Evolutionary conservation across 2,797 vertebrate genomes (phyloP), one percentile per base, ranked within the genome.

Genomic region (Pipistrellus pygmaeus): DNA sequence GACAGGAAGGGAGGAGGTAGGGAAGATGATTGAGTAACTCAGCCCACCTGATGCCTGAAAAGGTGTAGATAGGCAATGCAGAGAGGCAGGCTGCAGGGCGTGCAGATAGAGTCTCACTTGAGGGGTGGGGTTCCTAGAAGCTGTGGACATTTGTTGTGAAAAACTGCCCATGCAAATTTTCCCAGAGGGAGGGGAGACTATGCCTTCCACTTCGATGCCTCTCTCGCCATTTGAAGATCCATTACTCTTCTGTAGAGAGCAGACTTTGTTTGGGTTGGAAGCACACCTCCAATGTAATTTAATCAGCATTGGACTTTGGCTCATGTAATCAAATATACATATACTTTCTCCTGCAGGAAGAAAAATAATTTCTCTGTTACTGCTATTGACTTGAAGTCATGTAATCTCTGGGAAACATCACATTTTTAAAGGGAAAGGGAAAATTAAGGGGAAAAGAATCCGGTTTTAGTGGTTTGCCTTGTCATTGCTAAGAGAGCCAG

Each of bases 241-340:
- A 97, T 98, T 97, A 97, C 96, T 98, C 97, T 97, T 83, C 89
- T 30, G 90, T 48, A 96, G 97, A 96, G 95, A 97, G 96, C 97
- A 97, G 96, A 97, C 97, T 97, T 97, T 97, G 97, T 98, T 96
- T 96, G 97, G 97, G 97, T 97, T 97, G 96, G 97, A 97, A 97
- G 94, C 95, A 97, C 97, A 97, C 96, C 97, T 97, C 94, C 69
- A 94, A 17, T 2, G 94, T 97, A 98, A 98, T 98, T 97, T 97
- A 97, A 98, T 97, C 97, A 97, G 96, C 97, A 96, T 96, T 97
- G 97, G 98, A 97, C 97, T 97, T 98, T 95, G 95, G 93, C 96
- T 98, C 57, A 0, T 91, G 94, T 98, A 98, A 98, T 98, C 96
- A 94, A 97, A 97, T 98, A 97, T 97, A 97, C 97, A 97, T 98